Evolutionary conservation across 2,113 vertebrate species (phyloP), one percentile per base, ranked within the genome.

Genomic region (Psittacus erithacus): DNA sequence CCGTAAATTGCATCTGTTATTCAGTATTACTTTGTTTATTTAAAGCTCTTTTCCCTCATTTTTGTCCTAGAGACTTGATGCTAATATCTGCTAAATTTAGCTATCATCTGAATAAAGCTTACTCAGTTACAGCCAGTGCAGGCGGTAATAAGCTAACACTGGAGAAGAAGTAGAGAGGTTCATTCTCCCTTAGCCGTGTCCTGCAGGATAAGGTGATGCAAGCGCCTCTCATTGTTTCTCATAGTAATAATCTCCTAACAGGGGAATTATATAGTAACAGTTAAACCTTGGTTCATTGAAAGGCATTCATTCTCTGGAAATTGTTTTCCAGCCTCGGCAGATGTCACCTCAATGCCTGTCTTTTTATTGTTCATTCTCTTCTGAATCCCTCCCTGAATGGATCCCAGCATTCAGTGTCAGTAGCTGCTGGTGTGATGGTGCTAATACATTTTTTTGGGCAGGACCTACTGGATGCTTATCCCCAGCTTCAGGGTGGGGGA

Each of bases 41-140:
- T 88, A 73, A 86, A 75, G 65, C 44, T 64, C 53, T 63, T 35
- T n/a, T 75, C 28, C 29, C 33, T n/a, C 1, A 2, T 79, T 89
- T 84, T 92, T 2, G 1, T 15, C 29, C 16, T 67, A 50, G 85
- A 92, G 85, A 39, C 49, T 53, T 35, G 13, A 50, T 92, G 82
- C 46, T 90, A 82, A 69, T 92, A 43, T 12, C 62, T 52, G 57
- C 77, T 95, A 91, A 91, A 79, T 89, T 91, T 91, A 87, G 52
- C 41, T 52, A 35, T 64, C 4, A n/a, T 84, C 57, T 76, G 77
- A 87, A 76, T 93, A 84, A 90, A 88, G 25, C 52, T 76, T 69
- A 73, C 9, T 89, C 81, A 62, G 15, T 96, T 95, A 79, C 2
- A 84, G 86, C 52, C 44, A 38, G 16, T 44, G 52, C 77, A 73